A percentile compares a stretch with the other conserved stretches of the same genome.
phyloP scores from a whole-genome alignment of 2,113 vertebrate species.

The Todiramphus chloris region DNA sequence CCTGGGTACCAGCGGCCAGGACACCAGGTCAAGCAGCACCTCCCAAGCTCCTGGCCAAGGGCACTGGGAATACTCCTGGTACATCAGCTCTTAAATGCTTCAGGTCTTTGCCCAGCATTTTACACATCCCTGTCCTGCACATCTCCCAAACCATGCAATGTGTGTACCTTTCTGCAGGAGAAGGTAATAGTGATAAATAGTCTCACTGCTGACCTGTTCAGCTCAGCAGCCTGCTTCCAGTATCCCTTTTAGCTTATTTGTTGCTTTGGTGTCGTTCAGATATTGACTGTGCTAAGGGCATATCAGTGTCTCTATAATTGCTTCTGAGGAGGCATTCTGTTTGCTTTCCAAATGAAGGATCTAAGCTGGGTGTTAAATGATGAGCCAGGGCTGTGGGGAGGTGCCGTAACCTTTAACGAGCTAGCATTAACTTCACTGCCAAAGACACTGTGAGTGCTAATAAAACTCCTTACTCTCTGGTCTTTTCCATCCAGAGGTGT shows the following conservation, averaged over 20 bases:
- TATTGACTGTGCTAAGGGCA: not conserved
- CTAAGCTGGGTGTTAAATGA: not conserved
- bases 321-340: not conserved
- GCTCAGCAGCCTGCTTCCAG: not conserved
- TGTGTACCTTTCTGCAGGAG: not conserved
- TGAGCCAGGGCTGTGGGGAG: not conserved
- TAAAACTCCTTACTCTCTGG: not conserved
- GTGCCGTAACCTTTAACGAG: not conserved
- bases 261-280: not conserved
- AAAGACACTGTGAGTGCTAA: not conserved
- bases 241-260: not conserved
- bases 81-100: fast-evolving
- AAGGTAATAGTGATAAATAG: not conserved
- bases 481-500: not conserved
- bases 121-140: not conserved
- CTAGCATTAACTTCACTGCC: not conserved
- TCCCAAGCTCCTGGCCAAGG: not conserved
- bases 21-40: not conserved
- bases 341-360: not conserved
- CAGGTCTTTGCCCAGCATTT: not conserved
- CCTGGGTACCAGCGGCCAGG: not conserved
- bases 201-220: not conserved
- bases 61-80: not conserved
- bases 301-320: not conserved
- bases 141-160: fast-evolving